These are phyloP conservation scores for Sceloporus undulatus DNA, from an alignment of 2,113 vertebrate species.

Conservation along the genomic window DNA sequence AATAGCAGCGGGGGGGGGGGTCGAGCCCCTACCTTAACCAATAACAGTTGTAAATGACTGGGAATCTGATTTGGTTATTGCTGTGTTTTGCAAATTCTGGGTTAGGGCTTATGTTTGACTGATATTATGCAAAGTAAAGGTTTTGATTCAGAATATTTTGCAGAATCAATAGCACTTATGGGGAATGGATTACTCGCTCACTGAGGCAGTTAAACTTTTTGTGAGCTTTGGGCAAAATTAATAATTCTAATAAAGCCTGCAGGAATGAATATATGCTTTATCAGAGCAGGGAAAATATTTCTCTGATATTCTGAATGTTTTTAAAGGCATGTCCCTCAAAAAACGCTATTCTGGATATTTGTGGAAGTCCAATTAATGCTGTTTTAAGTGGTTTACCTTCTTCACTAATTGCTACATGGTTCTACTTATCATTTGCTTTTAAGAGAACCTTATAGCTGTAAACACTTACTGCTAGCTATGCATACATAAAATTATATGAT, in stretches of 20 bases:
- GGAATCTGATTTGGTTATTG: background rate
- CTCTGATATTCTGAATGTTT: background rate
- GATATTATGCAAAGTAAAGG: background rate
- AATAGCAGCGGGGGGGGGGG: too few species aligned
- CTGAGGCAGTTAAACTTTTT: slow-evolving; percentile 3
- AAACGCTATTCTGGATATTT: background rate
- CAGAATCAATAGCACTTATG: slow-evolving; percentile 18
- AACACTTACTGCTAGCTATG: background rate
- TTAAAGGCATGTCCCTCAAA: background rate
- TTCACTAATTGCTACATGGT: background rate
- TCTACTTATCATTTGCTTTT: background rate
- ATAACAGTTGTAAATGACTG: background rate
- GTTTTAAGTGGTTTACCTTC: slow-evolving; percentile 18
- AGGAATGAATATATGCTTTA: slow-evolving; percentile 18
- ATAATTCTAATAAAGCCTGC: background rate
- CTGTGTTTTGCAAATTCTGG: background rate
- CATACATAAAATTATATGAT: background rate
- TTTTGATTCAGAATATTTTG: slow-evolving; percentile 6
- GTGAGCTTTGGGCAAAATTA: background rate
- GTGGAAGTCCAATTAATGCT: background rate
- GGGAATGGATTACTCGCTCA: background rate
- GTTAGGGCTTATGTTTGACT: background rate
- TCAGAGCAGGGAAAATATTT: background rate
- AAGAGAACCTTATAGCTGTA: background rate
- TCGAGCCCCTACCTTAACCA: background rate